Percentiles rank a stretch among this genome's conserved stretches.
Conservation (phyloP, 2,113 vertebrate genomes). For the Melanocharis versteri region DNA sequence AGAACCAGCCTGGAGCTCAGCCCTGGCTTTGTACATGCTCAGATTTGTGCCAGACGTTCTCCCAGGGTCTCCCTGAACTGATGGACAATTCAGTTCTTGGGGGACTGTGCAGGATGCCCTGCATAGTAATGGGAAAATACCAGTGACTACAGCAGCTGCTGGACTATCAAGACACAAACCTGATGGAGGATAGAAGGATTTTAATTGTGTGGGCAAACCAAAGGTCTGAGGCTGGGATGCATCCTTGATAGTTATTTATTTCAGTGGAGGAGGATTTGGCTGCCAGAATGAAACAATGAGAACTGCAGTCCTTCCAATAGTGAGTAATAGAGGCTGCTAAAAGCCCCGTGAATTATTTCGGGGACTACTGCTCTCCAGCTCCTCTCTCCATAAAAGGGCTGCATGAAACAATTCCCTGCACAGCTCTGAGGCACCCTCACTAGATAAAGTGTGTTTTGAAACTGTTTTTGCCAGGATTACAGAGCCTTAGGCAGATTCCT, state of each 20-base stretch:
- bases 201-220: neutral
- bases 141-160: neutral
- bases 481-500: neutral
- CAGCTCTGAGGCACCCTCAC: neutral
- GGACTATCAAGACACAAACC: neutral
- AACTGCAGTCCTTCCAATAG: neutral
- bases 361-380: neutral
- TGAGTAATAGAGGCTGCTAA: neutral
- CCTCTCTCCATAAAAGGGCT: neutral
- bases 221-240: neutral
- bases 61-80: neutral
- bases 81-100: neutral
- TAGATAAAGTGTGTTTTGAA: slow-evolving; percentile 19
- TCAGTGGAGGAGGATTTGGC: neutral
- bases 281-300: neutral
- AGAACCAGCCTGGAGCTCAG: neutral
- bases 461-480: neutral
- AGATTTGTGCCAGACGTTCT: neutral
- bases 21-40: neutral
- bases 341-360: neutral
- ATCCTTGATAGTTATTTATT: neutral
- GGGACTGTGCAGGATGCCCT: neutral
- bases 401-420: neutral
- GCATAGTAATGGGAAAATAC: neutral
- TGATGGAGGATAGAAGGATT: neutral